phyloP scores from a whole-genome alignment of 2,888 invertebrate species.

The Hipparchia sbordonii region DNA sequence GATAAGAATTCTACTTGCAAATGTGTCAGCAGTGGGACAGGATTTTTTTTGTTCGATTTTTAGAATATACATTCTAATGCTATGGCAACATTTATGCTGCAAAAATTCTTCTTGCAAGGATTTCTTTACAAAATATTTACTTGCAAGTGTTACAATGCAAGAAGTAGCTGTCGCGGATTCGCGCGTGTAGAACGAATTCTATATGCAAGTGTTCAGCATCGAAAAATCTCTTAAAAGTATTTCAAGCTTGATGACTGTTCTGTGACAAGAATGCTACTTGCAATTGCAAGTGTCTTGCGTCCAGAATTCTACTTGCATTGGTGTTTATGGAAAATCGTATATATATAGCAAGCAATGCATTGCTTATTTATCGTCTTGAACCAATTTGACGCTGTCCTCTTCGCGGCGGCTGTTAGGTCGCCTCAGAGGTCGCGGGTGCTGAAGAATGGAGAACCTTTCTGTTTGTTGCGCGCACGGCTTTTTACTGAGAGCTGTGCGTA shows the following conservation, averaged over 20 bases:
- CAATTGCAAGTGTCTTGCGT: neutral
- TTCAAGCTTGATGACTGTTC: no score
- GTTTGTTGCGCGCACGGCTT: conserved; percentile 57
- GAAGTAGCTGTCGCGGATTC: no score
- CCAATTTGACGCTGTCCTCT: conserved; percentile 71
- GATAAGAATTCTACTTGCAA: neutral
- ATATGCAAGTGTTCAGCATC: neutral
- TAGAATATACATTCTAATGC: neutral
- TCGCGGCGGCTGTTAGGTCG: conserved; percentile 56
- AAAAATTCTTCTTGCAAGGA: neutral
- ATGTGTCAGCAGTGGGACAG: no score
- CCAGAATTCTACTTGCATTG: conserved; percentile 5
- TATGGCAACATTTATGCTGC: neutral
- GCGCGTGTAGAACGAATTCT: neutral
- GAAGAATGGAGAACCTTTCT: conserved; percentile 73
- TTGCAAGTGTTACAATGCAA: neutral
- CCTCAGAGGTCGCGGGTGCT: conserved; percentile 69
- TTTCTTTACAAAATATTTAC: neutral
- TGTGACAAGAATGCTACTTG: conserved; percentile 4
- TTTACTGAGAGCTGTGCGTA: conserved; percentile 69
- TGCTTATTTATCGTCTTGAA: conserved; percentile 68
- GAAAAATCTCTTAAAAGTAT: neutral
- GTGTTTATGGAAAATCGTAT: neutral
- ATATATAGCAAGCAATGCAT: neutral
- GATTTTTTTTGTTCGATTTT: no score